Conservation (phyloP, 2,888 invertebrate species). For the Orthosia gothica region DNA sequence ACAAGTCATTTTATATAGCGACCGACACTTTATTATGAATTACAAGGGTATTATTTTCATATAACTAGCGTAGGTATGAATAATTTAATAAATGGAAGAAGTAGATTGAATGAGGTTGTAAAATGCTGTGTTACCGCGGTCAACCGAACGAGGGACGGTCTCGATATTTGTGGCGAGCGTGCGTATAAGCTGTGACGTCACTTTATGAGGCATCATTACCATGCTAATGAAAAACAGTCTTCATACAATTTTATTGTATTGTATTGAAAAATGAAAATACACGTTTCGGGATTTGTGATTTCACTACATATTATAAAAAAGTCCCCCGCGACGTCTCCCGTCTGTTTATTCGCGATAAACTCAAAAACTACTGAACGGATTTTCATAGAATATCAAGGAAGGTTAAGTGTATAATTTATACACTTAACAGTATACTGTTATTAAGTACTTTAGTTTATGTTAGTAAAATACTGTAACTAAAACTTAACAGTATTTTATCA, state of each 20-base stretch:
- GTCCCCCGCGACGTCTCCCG: too few relatives aligned
- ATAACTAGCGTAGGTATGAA: slow-evolving; percentile 46
- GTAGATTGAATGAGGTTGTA: slow-evolving; percentile 50
- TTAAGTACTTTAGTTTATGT: too few relatives aligned
- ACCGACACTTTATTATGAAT: slow-evolving; percentile 26
- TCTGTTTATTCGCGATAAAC: too few relatives aligned
- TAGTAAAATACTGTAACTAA: too few relatives aligned
- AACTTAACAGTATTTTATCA: not conserved
- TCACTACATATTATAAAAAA: too few relatives aligned
- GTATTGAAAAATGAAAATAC: too few relatives aligned
- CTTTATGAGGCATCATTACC: slow-evolving; percentile 6
- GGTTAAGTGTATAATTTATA: too few relatives aligned
- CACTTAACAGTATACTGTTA: too few relatives aligned
- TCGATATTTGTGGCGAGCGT: slow-evolving; percentile 18
- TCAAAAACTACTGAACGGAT: too few relatives aligned
- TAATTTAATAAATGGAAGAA: slow-evolving; percentile 58
- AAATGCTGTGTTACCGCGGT: slow-evolving; percentile 60
- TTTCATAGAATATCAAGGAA: too few relatives aligned
- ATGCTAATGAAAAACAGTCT: slow-evolving; percentile 1
- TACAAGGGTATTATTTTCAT: slow-evolving; percentile 48
- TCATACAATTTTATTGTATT: not conserved
- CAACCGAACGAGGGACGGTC: slow-evolving; percentile 45
- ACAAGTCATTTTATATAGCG: slow-evolving; percentile 23
- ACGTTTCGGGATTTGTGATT: too few relatives aligned
- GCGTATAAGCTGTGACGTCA: slow-evolving; percentile 22